Evolutionary conservation across 2,888 invertebrate species (phyloP).

Genomic region (Lasioglossum lativentre): DNA sequence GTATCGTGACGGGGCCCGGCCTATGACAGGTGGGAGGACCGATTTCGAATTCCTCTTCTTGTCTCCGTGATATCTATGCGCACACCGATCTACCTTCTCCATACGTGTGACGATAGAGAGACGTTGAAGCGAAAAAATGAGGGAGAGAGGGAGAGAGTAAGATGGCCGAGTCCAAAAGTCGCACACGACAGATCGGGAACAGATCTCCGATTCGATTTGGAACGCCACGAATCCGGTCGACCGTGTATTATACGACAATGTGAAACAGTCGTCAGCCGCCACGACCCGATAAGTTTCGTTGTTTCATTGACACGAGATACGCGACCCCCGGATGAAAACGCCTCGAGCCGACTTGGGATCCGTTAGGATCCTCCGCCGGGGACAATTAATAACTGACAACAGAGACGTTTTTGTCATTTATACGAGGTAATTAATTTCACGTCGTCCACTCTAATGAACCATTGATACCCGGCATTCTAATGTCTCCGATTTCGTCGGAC

Average conservation of each 20-base stretch:
- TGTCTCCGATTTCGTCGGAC: conserved; percentile 32
- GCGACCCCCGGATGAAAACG: conserved; percentile 44
- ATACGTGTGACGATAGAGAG: conserved; percentile 7
- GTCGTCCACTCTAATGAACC: conserved; percentile 61
- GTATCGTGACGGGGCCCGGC: conserved; percentile 66
- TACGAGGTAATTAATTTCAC: conserved; percentile 66
- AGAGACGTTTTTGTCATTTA: conserved; percentile 58
- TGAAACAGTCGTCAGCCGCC: conserved; percentile 39
- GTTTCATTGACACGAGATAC: conserved; percentile 64
- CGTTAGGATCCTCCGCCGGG: conserved; percentile 57
- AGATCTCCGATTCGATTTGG: conserved; percentile 68
- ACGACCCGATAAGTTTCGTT: conserved; percentile 48
- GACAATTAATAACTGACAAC: conserved; percentile 68
- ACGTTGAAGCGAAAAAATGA: neutral
- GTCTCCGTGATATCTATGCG: conserved; percentile 52
- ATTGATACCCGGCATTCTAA: conserved; percentile 45
- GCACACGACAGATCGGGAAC: conserved; percentile 70
- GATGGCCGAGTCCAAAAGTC: conserved; percentile 49
- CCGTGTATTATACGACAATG: conserved; percentile 57
- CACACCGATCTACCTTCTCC: conserved; percentile 2
- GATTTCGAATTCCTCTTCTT: conserved; percentile 68
- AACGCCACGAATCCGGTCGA: conserved; percentile 66
- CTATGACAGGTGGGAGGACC: conserved; percentile 72
- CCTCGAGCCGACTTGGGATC: conserved; percentile 33
- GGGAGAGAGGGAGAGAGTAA: conserved; percentile 1